These are phyloP conservation scores for Amazona guildingii DNA, from an alignment of 2,113 vertebrate species.

Conservation along the genomic window DNA sequence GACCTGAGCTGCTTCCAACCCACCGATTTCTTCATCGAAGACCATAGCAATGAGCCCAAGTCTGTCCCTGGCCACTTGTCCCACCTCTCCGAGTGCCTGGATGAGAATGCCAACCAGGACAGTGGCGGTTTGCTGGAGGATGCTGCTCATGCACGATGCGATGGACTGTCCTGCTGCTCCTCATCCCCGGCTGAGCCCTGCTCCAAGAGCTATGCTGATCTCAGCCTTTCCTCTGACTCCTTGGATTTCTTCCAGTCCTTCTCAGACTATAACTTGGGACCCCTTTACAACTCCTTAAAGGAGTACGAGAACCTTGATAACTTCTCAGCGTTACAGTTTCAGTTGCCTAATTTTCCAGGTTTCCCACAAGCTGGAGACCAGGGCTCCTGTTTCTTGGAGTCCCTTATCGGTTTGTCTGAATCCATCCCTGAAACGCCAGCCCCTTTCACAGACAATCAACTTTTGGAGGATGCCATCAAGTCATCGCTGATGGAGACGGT, in stretches of 20 bases:
- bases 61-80: conserved; percentile 69
- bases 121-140: conserved; percentile 80
- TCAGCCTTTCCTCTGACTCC: conserved; percentile 92
- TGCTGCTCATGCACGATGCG: not conserved
- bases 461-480: conserved; percentile 91
- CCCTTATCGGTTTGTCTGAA: conserved; percentile 90
- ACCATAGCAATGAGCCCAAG: conserved; percentile 10
- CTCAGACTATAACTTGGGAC: conserved; percentile 89
- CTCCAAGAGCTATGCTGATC: conserved; percentile 87
- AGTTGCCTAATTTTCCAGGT: conserved; percentile 84
- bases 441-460: conserved; percentile 90
- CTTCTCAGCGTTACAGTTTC: conserved; percentile 82
- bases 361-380: conserved; percentile 80
- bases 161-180: conserved; percentile 72
- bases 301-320: conserved; percentile 88
- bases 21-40: conserved; percentile 78
- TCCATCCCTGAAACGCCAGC: conserved; percentile 83
- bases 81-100: conserved; percentile 83
- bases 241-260: conserved; percentile 93
- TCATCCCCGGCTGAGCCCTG: conserved; percentile 72
- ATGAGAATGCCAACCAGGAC: conserved; percentile 93
- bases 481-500: conserved; percentile 89
- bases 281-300: conserved; percentile 89
- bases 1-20: conserved; percentile 84
- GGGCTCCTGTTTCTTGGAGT: conserved; percentile 88